phyloP scores from a whole-genome alignment of 2,113 vertebrate species.

The Cyprinodon brontotheroides region DNA sequence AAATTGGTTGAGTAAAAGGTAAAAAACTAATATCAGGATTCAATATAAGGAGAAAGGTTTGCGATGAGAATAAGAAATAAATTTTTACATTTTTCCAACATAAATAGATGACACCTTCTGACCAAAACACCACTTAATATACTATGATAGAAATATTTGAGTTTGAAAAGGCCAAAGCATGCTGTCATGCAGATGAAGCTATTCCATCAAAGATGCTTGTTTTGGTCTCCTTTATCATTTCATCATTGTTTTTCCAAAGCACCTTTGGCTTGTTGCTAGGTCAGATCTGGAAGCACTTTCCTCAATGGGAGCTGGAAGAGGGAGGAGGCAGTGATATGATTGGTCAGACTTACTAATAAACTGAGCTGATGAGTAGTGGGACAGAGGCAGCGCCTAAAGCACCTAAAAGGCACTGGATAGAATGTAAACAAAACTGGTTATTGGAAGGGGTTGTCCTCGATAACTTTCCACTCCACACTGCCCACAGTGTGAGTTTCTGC shows the following conservation, averaged over 20 bases:
- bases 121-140: background rate
- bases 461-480: slow-evolving; percentile 41
- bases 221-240: background rate
- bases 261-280: slow-evolving; percentile 5
- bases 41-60: too few relatives aligned
- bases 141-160: background rate
- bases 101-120: background rate
- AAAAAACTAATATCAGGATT: too few relatives aligned
- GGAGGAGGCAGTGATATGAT: slow-evolving; percentile 32
- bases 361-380: slow-evolving; percentile 34
- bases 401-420: slow-evolving; percentile 30
- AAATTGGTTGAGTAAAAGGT: too few relatives aligned
- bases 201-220: background rate
- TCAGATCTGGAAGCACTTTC: slow-evolving; percentile 62
- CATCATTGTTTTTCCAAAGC: slow-evolving; percentile 1
- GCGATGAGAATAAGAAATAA: background rate
- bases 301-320: slow-evolving; percentile 36
- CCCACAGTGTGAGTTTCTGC: slow-evolving; percentile 10
- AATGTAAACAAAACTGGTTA: slow-evolving; percentile 65
- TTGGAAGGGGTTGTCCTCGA: slow-evolving; percentile 51
- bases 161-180: background rate
- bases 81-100: background rate
- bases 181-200: background rate
- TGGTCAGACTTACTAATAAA: slow-evolving; percentile 46
- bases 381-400: slow-evolving; percentile 38